Evolutionary conservation across 2,797 vertebrate species (phyloP), one percentile per base, ranked within the genome.

Genomic region (Trematomus bernacchii): DNA sequence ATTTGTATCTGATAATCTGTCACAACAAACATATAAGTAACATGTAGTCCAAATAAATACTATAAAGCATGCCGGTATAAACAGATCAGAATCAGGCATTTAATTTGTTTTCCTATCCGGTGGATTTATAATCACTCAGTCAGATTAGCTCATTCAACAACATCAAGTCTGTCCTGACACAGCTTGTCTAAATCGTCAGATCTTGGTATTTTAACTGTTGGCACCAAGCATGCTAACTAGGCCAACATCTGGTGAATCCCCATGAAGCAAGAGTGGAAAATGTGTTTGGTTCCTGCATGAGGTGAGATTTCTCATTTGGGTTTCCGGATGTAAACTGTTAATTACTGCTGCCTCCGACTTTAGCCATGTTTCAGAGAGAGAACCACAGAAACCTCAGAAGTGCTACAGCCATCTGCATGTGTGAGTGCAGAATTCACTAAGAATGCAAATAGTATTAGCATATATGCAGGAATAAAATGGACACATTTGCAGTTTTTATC

Each of bases 101-200:
- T 59, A 47, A 50, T 79, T 82, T 71, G 73, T 80, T 83, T 78
- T 62, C 30, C 46, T 64, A 2, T 60, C 21, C 23, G 79, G 67
- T 30, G 54, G 54, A 58, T 62, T 42, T 79, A 52, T 67, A 71
- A 84, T 83, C 78, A 13, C 53, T 68, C n/a, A n/a, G n/a, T n/a
- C n/a, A n/a, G n/a, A n/a, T n/a, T n/a, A n/a, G n/a, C n/a, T n/a
- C 50, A 44, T 73, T 71, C 43, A 7, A 37, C 40, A 76, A 33
- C 6, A 47, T 70, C 53, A 68, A 66, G 44, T 74, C 59, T 74
- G 21, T 65, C 54, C 9, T 52, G 33, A 51, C 30, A 14, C 21
- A 12, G 66, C 21, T 9, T 43, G 60, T 54, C 21, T 51, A 44
- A 79, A 37, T 19, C 37, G 30, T 65, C 46, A 51, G 27, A 48